Evolutionary conservation across 2,797 vertebrate species (phyloP), one percentile per base, ranked within the genome.

Genomic region (Coendou prehensilis): DNA sequence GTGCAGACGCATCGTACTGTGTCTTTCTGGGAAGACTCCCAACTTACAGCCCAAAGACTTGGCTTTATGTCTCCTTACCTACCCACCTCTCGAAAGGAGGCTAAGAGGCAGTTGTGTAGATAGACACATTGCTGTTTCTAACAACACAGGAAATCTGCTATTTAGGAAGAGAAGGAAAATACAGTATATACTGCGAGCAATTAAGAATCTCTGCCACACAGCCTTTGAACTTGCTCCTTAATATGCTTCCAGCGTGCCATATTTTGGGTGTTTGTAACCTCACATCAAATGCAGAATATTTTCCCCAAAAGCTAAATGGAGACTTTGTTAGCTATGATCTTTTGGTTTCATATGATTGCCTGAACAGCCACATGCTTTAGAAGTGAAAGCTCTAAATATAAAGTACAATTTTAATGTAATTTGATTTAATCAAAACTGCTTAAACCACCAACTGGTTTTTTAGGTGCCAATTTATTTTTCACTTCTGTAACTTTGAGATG

Each of bases 401-500:
- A 94, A 69, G 30, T 26, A 10, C 7, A 52, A 83, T 67, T 97
- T 90, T 67, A 45, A 97, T 95, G 92, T 84, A 93, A 93, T 71
- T 86, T 79, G 15, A 93, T 83, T 87, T 95, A 89, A 64, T 89
- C 33, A 75, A 69, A 96, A 61, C 28, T 86, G 9, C 45, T 11
- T 86, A 93, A 94, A 64, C 20, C 14, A 90, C 67, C 56, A 83
- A 67, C 13, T 50, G 17, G 33, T 82, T 95, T 79, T 96, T 83
- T 85, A 95, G 78, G 57, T 88, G 56, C 33, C 83, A 71, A 89
- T 78, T 86, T 92, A 91, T 89, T 93, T 97, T 96, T 83, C 14
- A 86, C 26, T 81, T 83, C 54, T 76, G 79, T 75, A 97, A 95
- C 33, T 87, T 84, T 47, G 41, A 92, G 22, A 50, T 59, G 84